Evolutionary conservation across 2,888 invertebrate species (phyloP), one percentile per base, ranked within the genome.

Genomic region (Sepiola atlantica): DNA sequence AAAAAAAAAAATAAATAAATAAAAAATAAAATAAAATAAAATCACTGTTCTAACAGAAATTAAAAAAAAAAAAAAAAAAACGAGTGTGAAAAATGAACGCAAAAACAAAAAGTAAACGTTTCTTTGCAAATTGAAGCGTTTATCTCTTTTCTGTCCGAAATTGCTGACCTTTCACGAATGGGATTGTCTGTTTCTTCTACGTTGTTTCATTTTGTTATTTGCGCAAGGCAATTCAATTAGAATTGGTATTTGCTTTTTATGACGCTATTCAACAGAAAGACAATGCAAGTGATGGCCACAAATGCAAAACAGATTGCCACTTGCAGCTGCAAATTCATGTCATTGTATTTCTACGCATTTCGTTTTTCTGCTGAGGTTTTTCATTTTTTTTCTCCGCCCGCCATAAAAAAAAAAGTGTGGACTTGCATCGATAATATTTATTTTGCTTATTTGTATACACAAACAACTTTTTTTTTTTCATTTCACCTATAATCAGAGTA

Each of bases 301-400:
- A 77, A 77, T 77, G 77, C 77, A 77, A 77, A 77, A 77, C 77
- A 77, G n/a, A 77, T 77, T 77, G 77, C 77, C 77, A 77, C 4
- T 77, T n/a, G 77, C 77, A 77, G 77, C n/a, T 77, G 77, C 77
- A 21, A 45, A 77, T n/a, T 77, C n/a, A n/a, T 16, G n/a, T n/a
- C n/a, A 77, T 18, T 77, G 16, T 3, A 61, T 77, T 32, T 32
- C n/a, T 32, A n/a, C 32, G 77, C 14, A 28, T n/a, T 77, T n/a
- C 28, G 28, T 16, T 1, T n/a, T 32, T 77, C 3, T 14, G n/a
- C n/a, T 32, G 14, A n/a, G 45, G 2, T 45, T n/a, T 12, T 32
- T 6, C n/a, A 28, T 28, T 77, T 6, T 32, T 28, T 28, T 77
- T 12, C 77, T 28, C 77, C 77, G 8, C 14, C n/a, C 16, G 14